Percentiles rank a stretch among this genome's conserved stretches.
These are phyloP conservation scores for Chironomus tentans DNA, from an alignment of 2,888 invertebrate genomes.

Conservation along the genomic window DNA sequence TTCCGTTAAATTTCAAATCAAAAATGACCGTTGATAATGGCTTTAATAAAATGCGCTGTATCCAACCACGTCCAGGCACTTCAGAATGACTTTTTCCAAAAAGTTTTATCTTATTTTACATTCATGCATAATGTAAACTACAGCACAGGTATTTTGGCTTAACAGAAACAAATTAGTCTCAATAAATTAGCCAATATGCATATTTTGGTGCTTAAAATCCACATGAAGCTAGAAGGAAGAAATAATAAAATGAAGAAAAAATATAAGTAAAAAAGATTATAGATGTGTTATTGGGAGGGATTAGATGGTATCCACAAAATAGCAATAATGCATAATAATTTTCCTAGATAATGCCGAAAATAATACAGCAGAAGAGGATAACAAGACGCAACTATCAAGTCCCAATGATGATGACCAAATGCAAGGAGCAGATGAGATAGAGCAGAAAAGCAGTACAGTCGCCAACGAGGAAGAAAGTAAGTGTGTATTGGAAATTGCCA, in stretches of 20 bases:
- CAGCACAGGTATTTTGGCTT: background rate
- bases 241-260: too few species aligned
- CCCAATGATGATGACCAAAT: background rate
- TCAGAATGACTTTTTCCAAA: background rate
- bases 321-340: background rate
- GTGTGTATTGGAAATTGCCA: background rate
- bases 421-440: background rate
- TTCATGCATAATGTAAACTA: background rate
- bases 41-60: background rate
- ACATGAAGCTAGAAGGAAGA: too few species aligned
- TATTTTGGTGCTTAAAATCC: background rate
- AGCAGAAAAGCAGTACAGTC: background rate
- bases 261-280: too few species aligned
- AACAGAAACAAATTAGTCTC: conserved; percentile 1
- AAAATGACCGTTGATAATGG: background rate
- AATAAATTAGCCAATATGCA: background rate
- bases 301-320: background rate
- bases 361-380: background rate
- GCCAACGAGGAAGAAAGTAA: background rate
- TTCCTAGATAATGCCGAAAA: background rate
- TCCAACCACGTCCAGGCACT: background rate
- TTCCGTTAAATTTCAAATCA: too few species aligned
- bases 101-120: background rate
- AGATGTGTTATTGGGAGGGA: background rate
- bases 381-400: background rate